phyloP scores from a whole-genome alignment of 37 sponge, comb jelly and placozoan species.

The Diacarnus erythraeanus region DNA sequence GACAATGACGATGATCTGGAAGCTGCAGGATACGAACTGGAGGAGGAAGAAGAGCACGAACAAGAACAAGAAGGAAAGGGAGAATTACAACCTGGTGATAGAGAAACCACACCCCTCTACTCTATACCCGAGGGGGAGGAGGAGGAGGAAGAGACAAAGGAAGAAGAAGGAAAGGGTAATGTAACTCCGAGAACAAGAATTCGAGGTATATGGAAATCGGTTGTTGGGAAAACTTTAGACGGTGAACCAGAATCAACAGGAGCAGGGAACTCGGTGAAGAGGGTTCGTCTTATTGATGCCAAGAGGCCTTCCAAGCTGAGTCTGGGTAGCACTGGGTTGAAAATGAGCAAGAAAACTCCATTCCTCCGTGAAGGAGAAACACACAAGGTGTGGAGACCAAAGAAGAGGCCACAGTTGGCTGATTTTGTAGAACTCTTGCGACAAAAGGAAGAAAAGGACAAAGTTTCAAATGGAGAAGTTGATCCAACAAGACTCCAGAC shows the following conservation, averaged over 20 bases:
- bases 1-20: neutral
- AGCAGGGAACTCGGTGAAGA: neutral
- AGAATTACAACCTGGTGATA: neutral
- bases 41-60: neutral
- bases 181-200: neutral
- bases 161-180: neutral
- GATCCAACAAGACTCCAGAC: neutral
- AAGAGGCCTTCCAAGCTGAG: neutral
- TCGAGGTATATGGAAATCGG: neutral
- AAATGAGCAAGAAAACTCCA: neutral
- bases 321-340: neutral
- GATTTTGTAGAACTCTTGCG: constrained; percentile 3
- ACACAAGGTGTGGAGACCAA: constrained; percentile 40
- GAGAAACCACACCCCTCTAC: neutral
- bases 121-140: neutral
- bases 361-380: constrained; percentile 36
- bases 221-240: neutral
- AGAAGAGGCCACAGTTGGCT: constrained; percentile 4
- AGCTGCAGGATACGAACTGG: neutral
- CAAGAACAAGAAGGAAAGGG: neutral
- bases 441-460: neutral
- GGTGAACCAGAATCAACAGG: neutral
- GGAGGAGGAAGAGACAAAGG: neutral
- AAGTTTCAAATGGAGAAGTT: no score
- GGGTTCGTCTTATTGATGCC: constrained; percentile 1